phyloP scores from a whole-genome alignment of 2,888 invertebrate species.

The Maniola hyperantus region DNA sequence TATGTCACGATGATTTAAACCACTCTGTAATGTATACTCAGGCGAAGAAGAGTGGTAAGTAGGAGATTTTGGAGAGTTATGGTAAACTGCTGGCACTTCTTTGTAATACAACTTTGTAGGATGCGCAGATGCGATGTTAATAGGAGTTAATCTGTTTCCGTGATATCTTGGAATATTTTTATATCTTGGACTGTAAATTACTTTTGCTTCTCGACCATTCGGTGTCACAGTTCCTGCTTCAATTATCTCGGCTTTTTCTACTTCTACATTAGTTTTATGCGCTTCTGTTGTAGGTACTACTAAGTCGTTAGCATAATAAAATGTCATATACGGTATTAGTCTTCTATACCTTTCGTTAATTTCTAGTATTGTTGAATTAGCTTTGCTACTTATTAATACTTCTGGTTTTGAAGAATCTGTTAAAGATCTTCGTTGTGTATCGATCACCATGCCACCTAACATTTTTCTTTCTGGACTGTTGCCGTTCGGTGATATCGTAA shows the following conservation, averaged over 20 bases:
- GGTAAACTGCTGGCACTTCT: constrained; percentile 55
- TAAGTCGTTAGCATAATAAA: constrained; percentile 86
- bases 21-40: constrained; percentile 44
- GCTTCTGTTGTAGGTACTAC: constrained; percentile 65
- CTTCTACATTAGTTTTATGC: constrained; percentile 57
- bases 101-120: constrained; percentile 72
- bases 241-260: constrained; percentile 71
- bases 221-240: constrained; percentile 56
- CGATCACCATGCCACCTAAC: constrained; percentile 65
- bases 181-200: constrained; percentile 54
- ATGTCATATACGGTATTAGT: constrained; percentile 92
- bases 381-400: constrained; percentile 37
- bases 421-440: constrained; percentile 60
- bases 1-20: constrained; percentile 51
- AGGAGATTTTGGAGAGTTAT: constrained; percentile 51
- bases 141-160: constrained; percentile 73
- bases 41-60: constrained; percentile 57
- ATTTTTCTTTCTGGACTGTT: constrained; percentile 77
- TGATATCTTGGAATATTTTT: constrained; percentile 74
- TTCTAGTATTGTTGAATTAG: constrained; percentile 67
- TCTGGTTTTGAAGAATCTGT: constrained; percentile 51
- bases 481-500: constrained; percentile 77
- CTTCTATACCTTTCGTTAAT: constrained; percentile 88
- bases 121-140: constrained; percentile 75
- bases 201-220: constrained; percentile 61